Base-by-base conservation (phyloP, 1,140 invertebrate species). In the Scaptomyza montana region DNA sequence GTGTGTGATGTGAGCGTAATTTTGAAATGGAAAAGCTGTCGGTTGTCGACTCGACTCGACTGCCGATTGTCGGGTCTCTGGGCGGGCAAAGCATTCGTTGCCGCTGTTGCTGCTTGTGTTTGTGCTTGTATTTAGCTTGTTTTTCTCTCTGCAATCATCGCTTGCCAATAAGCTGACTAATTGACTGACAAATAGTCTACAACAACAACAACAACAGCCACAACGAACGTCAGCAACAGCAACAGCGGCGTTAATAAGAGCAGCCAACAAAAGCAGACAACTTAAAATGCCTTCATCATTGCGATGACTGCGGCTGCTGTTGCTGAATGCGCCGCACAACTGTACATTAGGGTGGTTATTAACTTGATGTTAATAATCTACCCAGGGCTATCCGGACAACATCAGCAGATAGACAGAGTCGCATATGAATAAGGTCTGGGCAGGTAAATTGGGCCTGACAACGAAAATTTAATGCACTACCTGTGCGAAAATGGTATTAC, bases 91-190 rank as follows among this genome's bases (percentile, higher is more conserved):
- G 3, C 7, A 28, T 30, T 51, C 21, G 21, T 30, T 28, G 50
- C 7, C 41, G 13, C 5, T 41, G 39, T 4, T 43, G 39, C 5
- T 12, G 39, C 10, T 56, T 64, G 30, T 71, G 61, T 76, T 57
- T 75, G 59, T 63, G 60, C 70, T 78, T 81, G 68, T 77, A 70
- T 77, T 65, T 87, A 72, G 82, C 82, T 80, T 84, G 70, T 79
- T 87, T 87, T 79, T 78, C 73, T 71, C 67, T 75, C 62, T 84
- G 85, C 78, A 89, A 89, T 89, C 84, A 89, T 89, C 85, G 79
- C 84, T 89, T 89, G 84, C 84, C 84, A 89, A 89, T 89, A 89
- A 89, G 84, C 84, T 89, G 85, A 89, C 84, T 89, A 89, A 89
- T 89, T 89, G 84, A 89, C 84, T 89, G 84, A 89, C 84, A 89